A percentile compares a stretch with the other conserved stretches of the same genome.
Evolutionary conservation across 2,888 invertebrate species (phyloP).

Genomic region (Amphimallon solstitiale): DNA sequence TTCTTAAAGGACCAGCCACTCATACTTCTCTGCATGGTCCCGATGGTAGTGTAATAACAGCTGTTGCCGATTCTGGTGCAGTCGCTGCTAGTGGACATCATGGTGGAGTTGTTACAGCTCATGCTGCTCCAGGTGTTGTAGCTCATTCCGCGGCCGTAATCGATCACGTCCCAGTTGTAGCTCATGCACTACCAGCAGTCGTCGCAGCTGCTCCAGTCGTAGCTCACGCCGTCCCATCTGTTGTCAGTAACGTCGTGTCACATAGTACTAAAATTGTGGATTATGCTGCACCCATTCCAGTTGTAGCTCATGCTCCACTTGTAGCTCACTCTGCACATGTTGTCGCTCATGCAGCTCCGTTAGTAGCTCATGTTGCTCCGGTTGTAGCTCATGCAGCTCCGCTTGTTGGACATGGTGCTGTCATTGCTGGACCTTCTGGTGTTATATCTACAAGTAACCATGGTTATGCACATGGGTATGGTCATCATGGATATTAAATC

Average conservation of each 20-base stretch:
- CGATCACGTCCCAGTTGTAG: conserved; percentile 55
- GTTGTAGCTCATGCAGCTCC: conserved; percentile 27
- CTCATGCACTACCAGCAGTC: conserved; percentile 54
- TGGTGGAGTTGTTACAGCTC: conserved; percentile 58
- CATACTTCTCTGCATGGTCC: conserved; percentile 53
- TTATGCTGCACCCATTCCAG: conserved; percentile 23
- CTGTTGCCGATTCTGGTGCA: conserved; percentile 52
- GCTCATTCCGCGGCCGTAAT: neutral
- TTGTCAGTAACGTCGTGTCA: conserved; percentile 34
- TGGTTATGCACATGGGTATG: conserved; percentile 5
- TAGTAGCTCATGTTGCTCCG: conserved; percentile 29
- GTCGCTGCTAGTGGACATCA: conserved; percentile 45
- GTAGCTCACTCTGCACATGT: conserved; percentile 27
- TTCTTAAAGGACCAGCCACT: conserved; percentile 54
- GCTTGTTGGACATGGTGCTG: conserved; percentile 32
- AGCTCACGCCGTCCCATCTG: conserved; percentile 10
- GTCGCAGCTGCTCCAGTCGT: conserved; percentile 11
- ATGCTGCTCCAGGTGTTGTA: conserved; percentile 52
- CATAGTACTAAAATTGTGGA: conserved; percentile 25
- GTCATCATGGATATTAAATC: conserved; percentile 35
- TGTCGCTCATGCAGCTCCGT: conserved; percentile 17
- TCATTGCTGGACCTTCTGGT: conserved; percentile 42
- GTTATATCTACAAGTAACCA: conserved; percentile 29
- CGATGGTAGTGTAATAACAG: conserved; percentile 62
- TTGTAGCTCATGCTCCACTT: conserved; percentile 19